phyloP scores from a whole-genome alignment of 2,113 vertebrate genomes.

The Camelus dromedarius region DNA sequence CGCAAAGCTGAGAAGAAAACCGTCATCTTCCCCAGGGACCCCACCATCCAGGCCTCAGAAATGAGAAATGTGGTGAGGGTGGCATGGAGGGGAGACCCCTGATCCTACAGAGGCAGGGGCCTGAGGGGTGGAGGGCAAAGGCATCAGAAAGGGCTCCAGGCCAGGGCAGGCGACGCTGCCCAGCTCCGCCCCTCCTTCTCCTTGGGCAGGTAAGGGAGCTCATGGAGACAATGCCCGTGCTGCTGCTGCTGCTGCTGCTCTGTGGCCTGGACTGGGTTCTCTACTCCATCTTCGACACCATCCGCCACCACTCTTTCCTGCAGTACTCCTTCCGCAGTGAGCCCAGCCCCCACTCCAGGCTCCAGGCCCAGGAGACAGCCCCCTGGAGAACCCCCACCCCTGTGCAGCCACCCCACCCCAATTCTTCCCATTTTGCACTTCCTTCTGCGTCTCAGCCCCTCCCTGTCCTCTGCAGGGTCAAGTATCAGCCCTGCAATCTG shows the following conservation, averaged over 20 bases:
- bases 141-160: fast-evolving
- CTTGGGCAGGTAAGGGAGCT: slow-evolving; percentile 84
- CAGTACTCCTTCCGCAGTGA: slow-evolving; percentile 92
- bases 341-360: slow-evolving; percentile 27
- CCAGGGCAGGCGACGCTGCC: not conserved
- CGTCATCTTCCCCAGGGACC: slow-evolving; percentile 85
- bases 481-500: not conserved
- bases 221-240: slow-evolving; percentile 84
- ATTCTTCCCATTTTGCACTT: not conserved
- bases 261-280: slow-evolving; percentile 88
- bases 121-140: not conserved
- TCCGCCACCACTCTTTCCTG: slow-evolving; percentile 89
- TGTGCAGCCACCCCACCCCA: not conserved
- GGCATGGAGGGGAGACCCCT: fast-evolving
- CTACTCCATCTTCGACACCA: slow-evolving; percentile 88
- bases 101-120: fast-evolving
- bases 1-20: slow-evolving; percentile 79
- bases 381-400: not conserved
- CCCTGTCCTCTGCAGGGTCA: not conserved
- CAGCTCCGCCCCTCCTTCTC: not conserved
- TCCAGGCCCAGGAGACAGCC: not conserved
- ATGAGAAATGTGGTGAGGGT: slow-evolving; percentile 83
- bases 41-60: slow-evolving; percentile 83
- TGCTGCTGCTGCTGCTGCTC: slow-evolving; percentile 87
- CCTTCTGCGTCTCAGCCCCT: not conserved